Evolutionary conservation across 2,113 vertebrate species (phyloP).

Genomic region (Oncorhynchus mykiss): DNA sequence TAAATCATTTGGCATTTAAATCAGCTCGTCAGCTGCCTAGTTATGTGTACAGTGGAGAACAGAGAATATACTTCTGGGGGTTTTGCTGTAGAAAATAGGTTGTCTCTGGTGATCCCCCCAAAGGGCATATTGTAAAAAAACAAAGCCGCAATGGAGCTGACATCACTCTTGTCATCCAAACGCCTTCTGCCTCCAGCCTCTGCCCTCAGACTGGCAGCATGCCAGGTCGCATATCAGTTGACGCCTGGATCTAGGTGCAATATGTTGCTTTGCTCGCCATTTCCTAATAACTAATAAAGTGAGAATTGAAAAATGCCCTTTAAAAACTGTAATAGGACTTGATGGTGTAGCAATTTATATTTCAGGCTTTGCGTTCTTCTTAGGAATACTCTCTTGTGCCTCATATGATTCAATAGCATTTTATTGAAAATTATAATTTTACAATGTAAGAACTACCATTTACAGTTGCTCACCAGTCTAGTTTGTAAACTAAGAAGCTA

Average conservation of each 20-base stretch:
- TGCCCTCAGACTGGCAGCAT: not conserved
- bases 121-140: conserved; percentile 1
- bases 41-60: not conserved
- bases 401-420: no score
- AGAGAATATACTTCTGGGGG: not conserved
- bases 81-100: not conserved
- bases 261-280: not conserved
- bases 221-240: conserved; percentile 20
- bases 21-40: not conserved
- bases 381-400: no score
- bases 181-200: not conserved
- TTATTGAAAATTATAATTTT: no score
- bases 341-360: no score
- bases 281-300: not conserved
- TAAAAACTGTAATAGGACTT: no score
- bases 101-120: not conserved
- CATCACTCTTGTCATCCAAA: not conserved
- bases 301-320: no score
- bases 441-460: no score
- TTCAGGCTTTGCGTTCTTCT: not conserved
- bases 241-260: not conserved
- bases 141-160: not conserved
- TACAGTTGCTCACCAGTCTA: no score
- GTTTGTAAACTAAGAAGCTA: no score
- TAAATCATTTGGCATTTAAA: no score